Conservation (phyloP, 2,888 invertebrate species). For the Pristionchus entomophagus region DNA sequence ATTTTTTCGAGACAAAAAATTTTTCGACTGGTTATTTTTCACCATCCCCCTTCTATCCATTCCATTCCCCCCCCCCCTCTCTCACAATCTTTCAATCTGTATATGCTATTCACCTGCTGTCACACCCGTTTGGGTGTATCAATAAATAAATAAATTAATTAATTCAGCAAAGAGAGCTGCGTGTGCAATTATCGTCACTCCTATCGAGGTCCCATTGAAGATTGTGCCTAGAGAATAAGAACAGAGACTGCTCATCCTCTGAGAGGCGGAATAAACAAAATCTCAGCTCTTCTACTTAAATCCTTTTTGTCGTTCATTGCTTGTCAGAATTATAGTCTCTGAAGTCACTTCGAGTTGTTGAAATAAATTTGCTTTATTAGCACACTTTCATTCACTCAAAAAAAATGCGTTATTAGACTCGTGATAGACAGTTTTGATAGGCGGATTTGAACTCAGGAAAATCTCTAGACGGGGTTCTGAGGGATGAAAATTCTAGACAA, state of each 20-base stretch:
- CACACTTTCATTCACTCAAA: neutral
- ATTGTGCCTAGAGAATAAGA: neutral
- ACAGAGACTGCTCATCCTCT: neutral
- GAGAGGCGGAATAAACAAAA: no score
- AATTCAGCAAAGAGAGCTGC: neutral
- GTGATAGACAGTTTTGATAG: constrained; percentile 8
- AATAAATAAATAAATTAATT: no score
- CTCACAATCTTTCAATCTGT: no score
- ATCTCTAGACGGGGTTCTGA: constrained; percentile 19
- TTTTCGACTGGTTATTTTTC: no score
- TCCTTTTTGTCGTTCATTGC: neutral
- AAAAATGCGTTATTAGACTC: constrained; percentile 41
- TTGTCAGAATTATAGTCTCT: neutral
- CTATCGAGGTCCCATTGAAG: neutral
- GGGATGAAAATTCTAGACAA: neutral
- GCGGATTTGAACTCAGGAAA: constrained; percentile 7
- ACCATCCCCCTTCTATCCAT: no score
- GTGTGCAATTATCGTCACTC: neutral
- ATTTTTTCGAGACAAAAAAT: no score
- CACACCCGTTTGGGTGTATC: no score
- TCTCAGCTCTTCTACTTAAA: no score
- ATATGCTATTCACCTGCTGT: no score
- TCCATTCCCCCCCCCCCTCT: no score
- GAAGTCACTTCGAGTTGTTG: neutral
- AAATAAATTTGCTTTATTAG: neutral